Base-by-base conservation (phyloP, 2,797 vertebrate species). In the Leucoraja ocellata region DNA sequence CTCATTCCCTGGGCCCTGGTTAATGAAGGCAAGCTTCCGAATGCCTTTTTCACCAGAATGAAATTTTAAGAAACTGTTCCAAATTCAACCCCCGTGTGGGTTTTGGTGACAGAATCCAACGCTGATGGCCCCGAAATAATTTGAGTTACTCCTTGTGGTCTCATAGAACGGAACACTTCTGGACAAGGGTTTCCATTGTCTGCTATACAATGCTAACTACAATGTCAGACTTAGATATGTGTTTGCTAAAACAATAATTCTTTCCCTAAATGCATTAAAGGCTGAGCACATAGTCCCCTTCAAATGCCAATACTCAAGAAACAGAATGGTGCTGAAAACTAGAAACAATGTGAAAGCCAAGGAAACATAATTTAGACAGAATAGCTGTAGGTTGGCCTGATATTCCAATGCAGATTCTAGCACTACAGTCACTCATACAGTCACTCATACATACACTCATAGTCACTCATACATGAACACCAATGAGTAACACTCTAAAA, bases 181-280 rank as follows among this genome's bases (percentile, higher is more conserved):
- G 68, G 68, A 92, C 90, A 92, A 92, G 25, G 74, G 54, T 94
- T 96, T 97, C 97, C 97, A 97, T 97, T 95, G 95, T 96, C 83
- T 77, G 96, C 95, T 95, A 63, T 94, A 94, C 94, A 93, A 94
- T 93, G 94, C 97, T 97, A 96, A 97, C 97, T 97, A 97, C 94
- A 97, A 97, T 97, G 96, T 96, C 97, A 97, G 97, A 94, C 94
- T 95, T 95, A 94, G 94, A 94, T 94, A 65, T 95, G 95, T 95
- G 96, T 96, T 91, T 76, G 90, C 10, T 74, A 92, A 74, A 92
- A 91, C 36, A 91, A 74, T 28, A 28, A 39, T 76, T 92, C 68
- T 96, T 95, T 95, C 95, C 95, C 95, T 96, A 95, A 96, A 96
- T 96, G 96, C 94, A 96, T 92, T 92, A 95, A 94, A 96, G 95